Base-by-base conservation (phyloP, 2,113 vertebrate species). In the Dermatemys mawii region DNA sequence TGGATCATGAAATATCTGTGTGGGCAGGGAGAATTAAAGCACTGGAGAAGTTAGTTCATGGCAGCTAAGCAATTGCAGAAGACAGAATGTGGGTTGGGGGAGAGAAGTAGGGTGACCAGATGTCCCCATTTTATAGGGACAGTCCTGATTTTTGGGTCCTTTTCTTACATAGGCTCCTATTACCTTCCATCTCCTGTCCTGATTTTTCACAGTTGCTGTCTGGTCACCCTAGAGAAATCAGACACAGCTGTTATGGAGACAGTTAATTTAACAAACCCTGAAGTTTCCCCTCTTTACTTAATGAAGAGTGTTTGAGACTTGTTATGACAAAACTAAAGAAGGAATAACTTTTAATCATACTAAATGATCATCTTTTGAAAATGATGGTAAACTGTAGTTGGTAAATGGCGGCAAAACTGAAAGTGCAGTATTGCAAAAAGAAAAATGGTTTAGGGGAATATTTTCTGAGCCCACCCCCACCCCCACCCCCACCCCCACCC, bases 381-480 rank as follows among this genome's bases (percentile, higher is more conserved):
- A 70, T 67, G 73, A 38, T 50, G 50, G 6, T 0, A 49, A 29
- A 51, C 67, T 1, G 16, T 3, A 46, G 35, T 11, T 76, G 35
- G 14, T 63, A 35, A 5, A 46, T n/a, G 2, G 16, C 2, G 5
- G 12, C 1, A 60, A 48, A 54, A 54, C 24, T 79, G 6, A 49
- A 38, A 17, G 26, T 3, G 1, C 5, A 2, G 78, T 13, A 53
- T 89, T 13, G 38, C 3, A 4, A 51, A 6, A 5, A 26, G 26
- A 12, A 57, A 57, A 57, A 6, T 4, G 4, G 48, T 51, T 29
- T 13, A 32, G 27, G 27, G 55, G 55, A 32, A 11, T 67, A 22
- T 38, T 2, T 1, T 0, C 0, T 78, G 12, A 90, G 91, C 41
- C 5, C 9, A 12, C n/a, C n/a, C n/a, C n/a, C n/a, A n/a, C n/a